Conservation (phyloP, 2,113 vertebrate species). For the Pycnonotus jocosus region DNA sequence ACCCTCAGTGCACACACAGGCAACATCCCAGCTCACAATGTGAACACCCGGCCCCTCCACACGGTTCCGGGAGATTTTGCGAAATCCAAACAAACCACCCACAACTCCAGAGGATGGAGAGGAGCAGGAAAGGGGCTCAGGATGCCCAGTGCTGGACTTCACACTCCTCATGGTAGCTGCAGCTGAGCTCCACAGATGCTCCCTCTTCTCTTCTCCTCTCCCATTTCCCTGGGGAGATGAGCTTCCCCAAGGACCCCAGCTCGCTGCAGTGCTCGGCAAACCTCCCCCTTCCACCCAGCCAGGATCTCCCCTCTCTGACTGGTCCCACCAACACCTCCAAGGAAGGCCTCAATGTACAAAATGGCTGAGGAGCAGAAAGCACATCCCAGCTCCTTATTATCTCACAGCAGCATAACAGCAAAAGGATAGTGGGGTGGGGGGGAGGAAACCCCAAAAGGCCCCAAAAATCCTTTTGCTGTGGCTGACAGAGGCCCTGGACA, state of each 20-base stretch:
- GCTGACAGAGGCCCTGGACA: neutral
- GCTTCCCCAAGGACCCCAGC: neutral
- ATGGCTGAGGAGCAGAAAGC: slow-evolving; percentile 48
- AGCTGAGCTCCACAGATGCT: neutral
- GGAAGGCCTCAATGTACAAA: slow-evolving; percentile 21
- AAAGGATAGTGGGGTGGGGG: neutral
- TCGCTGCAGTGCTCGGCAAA: rapidly evolving
- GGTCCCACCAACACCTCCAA: neutral
- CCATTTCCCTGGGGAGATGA: rapidly evolving
- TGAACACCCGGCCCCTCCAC: rapidly evolving
- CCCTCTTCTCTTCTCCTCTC: neutral
- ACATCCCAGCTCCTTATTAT: neutral
- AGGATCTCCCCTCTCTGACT: neutral
- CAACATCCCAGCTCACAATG: rapidly evolving
- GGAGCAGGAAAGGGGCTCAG: neutral
- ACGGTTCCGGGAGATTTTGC: rapidly evolving
- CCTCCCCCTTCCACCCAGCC: neutral
- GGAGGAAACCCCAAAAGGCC: neutral
- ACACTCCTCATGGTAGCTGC: rapidly evolving
- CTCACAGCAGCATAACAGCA: rapidly evolving
- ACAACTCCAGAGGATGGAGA: neutral
- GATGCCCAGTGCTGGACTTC: neutral
- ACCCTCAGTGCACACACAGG: rapidly evolving
- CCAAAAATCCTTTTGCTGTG: neutral
- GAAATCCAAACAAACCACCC: neutral